These are phyloP conservation scores for Calephelis nemesis DNA, from an alignment of 1,140 invertebrate genomes.

Conservation along the genomic window DNA sequence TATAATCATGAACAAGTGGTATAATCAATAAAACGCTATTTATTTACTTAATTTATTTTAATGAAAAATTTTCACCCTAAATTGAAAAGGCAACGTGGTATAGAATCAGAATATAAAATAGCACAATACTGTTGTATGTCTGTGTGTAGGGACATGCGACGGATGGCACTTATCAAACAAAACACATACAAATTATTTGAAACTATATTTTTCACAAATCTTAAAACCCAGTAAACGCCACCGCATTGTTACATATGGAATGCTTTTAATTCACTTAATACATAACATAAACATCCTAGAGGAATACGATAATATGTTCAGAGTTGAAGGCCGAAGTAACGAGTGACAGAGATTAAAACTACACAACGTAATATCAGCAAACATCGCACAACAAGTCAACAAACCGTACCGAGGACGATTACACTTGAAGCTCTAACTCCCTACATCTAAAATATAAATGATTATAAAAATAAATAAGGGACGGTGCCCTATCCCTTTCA, in stretches of 20 bases:
- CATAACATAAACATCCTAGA: conserved; percentile 66
- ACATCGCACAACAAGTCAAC: conserved; percentile 30
- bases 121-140: conserved; percentile 42
- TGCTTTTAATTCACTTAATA: conserved; percentile 74
- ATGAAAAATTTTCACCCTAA: conserved; percentile 71
- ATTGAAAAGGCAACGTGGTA: conserved; percentile 76
- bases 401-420: conserved; percentile 40
- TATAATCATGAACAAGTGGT: not conserved
- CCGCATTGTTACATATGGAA: conserved; percentile 74
- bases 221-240: conserved; percentile 64
- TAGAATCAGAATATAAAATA: conserved; percentile 59
- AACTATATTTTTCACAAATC: conserved; percentile 40
- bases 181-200: conserved; percentile 24
- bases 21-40: conserved; percentile 60
- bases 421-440: conserved; percentile 57
- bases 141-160: conserved; percentile 35
- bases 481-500: conserved; percentile 45
- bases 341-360: conserved; percentile 22
- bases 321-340: conserved; percentile 38
- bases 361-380: conserved; percentile 42
- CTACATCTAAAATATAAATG: conserved; percentile 73
- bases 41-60: conserved; percentile 75
- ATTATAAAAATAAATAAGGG: conserved; percentile 77
- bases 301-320: conserved; percentile 50
- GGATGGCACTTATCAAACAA: conserved; percentile 48